Base-by-base conservation (phyloP, 2,888 invertebrate species). In the Rugalucina vietnamica region DNA sequence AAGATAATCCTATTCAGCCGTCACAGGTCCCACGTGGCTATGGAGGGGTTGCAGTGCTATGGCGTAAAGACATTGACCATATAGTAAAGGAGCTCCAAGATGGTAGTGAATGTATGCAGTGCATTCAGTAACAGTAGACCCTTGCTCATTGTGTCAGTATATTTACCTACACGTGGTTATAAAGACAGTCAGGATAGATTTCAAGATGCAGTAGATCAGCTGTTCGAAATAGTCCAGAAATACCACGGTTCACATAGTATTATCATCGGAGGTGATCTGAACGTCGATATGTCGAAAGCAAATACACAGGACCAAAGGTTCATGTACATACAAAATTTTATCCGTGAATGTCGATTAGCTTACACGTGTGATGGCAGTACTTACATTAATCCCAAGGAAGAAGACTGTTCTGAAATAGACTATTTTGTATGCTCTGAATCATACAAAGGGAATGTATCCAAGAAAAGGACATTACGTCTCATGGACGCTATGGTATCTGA, bases 391-490 rank as follows among this genome's bases (percentile, higher is more conserved):
- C 70, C 77, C 14, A 39, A 70, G 24, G 77, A 70, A 32, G 43
- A 77, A 43, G 77, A 77, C 24, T 77, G 70, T 49, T 77, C 77
- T 29, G 77, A 77, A 70, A 70, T 77, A 49, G 69, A 70, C 32
- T 77, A 49, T 49, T 50, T 77, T 32, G 18, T 50, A 8, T 14
- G 14, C 27, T n/a, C 32, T 27, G 32, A 43, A 54, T 34, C 14
- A 10, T 29, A 21, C 34, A 2, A 71, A 14, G 12, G 34, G 12
- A 57, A 32, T n/a, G 50, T 54, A 36, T 21, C 36, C 4, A 29
- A 43, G 34, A 34, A 43, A 43, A n/a, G n/a, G n/a, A n/a, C n/a
- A n/a, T n/a, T n/a, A n/a, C n/a, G n/a, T n/a, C n/a, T n/a, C n/a
- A n/a, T n/a, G n/a, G n/a, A n/a, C n/a, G n/a, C n/a, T n/a, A n/a